Conservation (phyloP, 92 coral and sea anemone genomes). For the Palythoa grandis region DNA sequence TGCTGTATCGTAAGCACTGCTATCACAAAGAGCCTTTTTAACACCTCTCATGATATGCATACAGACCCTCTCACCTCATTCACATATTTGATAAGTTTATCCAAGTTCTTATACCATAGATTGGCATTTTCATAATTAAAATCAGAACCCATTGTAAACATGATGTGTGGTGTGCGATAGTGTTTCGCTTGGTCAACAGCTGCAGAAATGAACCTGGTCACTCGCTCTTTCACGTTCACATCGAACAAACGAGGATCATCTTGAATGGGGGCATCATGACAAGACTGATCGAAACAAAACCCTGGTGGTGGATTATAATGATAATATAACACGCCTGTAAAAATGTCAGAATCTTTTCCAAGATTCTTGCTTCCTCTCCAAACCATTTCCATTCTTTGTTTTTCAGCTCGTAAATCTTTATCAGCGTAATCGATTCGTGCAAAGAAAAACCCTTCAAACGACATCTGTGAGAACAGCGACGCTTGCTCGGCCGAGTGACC, state of each 20-base stretch:
- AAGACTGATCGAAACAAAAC: slow-evolving; percentile 90
- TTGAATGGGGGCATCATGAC: slow-evolving; percentile 79
- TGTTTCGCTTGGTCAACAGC: slow-evolving; percentile 76
- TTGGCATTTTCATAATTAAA: slow-evolving; percentile 91
- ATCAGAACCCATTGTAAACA: slow-evolving; percentile 94
- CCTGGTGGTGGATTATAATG: slow-evolving; percentile 88
- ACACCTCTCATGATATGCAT: background rate
- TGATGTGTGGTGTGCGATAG: slow-evolving; percentile 82
- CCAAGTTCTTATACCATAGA: slow-evolving; percentile 90
- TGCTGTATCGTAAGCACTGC: no score
- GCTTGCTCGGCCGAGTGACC: slow-evolving; percentile 86
- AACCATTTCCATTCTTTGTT: slow-evolving; percentile 67
- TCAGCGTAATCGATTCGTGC: slow-evolving; percentile 76
- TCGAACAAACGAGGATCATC: slow-evolving; percentile 79
- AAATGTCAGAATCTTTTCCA: slow-evolving; percentile 75
- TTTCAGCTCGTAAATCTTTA: slow-evolving; percentile 50
- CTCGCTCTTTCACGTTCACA: slow-evolving; percentile 74
- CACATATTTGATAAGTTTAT: slow-evolving; percentile 78
- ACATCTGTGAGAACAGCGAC: slow-evolving; percentile 80
- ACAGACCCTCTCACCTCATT: slow-evolving; percentile 64
- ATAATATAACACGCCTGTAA: slow-evolving; percentile 91
- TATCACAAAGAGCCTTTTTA: background rate
- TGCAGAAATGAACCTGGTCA: slow-evolving; percentile 4
- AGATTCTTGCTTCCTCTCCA: slow-evolving; percentile 86
- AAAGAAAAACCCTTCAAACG: slow-evolving; percentile 82